Evolutionary conservation across 2,797 vertebrate species (phyloP), one percentile per base, ranked within the genome.

Genomic region (Liasis olivaceus): DNA sequence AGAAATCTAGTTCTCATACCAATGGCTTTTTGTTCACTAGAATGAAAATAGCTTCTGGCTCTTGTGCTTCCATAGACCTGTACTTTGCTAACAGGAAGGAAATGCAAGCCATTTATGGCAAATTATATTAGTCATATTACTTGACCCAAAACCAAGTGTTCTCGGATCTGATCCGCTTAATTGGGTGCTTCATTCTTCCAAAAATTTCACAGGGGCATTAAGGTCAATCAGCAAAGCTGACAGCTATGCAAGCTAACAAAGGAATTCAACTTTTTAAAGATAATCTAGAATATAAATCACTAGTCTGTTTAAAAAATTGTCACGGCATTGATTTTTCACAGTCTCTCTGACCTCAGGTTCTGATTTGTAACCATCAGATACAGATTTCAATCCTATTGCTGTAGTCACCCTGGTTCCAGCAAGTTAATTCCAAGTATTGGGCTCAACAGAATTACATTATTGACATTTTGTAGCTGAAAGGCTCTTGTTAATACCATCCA

Each of bases 381-480:
- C 91, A 94, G 94, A 94, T 93, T 93, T 96, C 95, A 97, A 96
- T 96, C 89, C 89, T 96, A 94, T 91, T 94, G 95, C 96, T 96
- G 89, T 95, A 96, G 95, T 95, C 94, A 97, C 90, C 59, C 60
- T 92, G 93, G 96, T 96, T 95, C 94, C 96, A 96, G 96, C 94
- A 96, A 98, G 97, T 96, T 96, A 95, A 97, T 97, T 97, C 96
- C 94, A 93, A 81, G 85, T 95, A 95, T 94, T 93, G 95, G 97
- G 96, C 97, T 97, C 96, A 97, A 98, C 95, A 97, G 81, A 81
- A 97, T 98, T 97, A 97, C 95, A 95, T 97, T 97, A 98, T 97
- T 97, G 97, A 97, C 97, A 97, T 96, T 97, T 97, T 96, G 97
- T 97, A 96, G 96, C 95, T 95, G 96, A 97, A 97, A 96, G 96